A percentile compares a stretch with the other conserved stretches of the same genome.
Conservation (phyloP, 2,113 vertebrate species). For the Setophaga kirtlandii region DNA sequence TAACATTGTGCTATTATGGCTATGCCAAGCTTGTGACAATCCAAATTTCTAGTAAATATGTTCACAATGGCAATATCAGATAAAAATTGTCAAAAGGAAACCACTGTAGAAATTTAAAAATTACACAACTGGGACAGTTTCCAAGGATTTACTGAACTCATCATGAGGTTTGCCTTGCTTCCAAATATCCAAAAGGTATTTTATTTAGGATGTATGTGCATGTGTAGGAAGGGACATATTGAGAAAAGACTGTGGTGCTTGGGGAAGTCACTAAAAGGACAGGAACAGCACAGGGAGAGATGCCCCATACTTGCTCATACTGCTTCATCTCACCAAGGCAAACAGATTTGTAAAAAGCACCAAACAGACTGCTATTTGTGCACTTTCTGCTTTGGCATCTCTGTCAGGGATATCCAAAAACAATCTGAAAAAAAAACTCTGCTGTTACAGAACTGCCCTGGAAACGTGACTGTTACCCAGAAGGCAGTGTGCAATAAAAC, state of each 20-base stretch:
- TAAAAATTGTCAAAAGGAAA: neutral
- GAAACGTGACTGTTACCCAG: neutral
- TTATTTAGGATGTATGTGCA: neutral
- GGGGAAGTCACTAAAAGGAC: neutral
- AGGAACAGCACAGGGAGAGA: accelerated
- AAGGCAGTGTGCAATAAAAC: neutral
- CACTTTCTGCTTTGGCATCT: neutral
- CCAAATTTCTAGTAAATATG: neutral
- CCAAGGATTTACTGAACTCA: too few species aligned
- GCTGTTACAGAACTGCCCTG: neutral
- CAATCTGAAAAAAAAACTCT: neutral
- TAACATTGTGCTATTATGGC: neutral
- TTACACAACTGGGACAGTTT: too few species aligned
- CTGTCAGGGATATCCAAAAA: neutral
- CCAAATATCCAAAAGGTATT: neutral
- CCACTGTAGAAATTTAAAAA: neutral
- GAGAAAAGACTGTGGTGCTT: neutral
- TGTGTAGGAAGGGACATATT: neutral
- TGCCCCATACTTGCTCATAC: neutral
- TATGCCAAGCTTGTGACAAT: neutral
- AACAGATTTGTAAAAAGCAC: neutral
- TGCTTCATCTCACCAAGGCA: accelerated
- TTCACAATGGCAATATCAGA: neutral
- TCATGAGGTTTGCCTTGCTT: too few species aligned
- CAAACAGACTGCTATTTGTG: neutral